These are phyloP conservation scores for Neomorphus geoffroyi DNA, from an alignment of 2,797 vertebrate genomes.

Conservation along the genomic window DNA sequence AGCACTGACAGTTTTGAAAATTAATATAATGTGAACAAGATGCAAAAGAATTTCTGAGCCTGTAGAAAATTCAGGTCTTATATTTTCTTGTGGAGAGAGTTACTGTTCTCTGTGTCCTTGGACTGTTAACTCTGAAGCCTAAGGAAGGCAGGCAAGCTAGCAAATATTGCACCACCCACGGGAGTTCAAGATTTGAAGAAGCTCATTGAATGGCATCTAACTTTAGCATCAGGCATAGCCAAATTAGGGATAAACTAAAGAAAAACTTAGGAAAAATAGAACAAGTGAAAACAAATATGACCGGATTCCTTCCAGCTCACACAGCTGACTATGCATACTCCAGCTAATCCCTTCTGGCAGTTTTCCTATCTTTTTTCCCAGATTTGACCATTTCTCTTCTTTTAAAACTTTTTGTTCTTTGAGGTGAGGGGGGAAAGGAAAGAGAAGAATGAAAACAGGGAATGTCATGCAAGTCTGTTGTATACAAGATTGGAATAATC, in stretches of 20 bases:
- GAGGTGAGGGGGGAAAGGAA: not conserved
- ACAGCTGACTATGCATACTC: not conserved
- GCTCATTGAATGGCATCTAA: not conserved
- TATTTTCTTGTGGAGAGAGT: not conserved
- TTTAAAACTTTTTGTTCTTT: not conserved
- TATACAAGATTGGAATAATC: not conserved
- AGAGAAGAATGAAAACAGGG: not conserved
- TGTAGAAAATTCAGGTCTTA: not conserved
- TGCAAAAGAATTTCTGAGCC: not conserved
- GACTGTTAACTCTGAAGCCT: constrained; percentile 18
- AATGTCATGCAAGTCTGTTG: not conserved
- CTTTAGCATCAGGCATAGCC: not conserved
- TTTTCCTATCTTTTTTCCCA: not conserved
- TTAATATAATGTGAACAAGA: not conserved
- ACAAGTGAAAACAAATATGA: constrained; percentile 21
- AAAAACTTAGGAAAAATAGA: not conserved
- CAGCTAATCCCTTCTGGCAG: constrained; percentile 12
- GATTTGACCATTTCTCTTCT: not conserved
- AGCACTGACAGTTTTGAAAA: not conserved
- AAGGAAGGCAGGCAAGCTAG: not conserved
- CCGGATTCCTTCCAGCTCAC: not conserved
- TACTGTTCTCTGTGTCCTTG: not conserved
- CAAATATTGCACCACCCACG: not conserved
- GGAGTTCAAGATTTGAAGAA: not conserved
- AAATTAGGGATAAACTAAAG: not conserved